phyloP scores from a whole-genome alignment of 2,797 vertebrate species.

The Anableps anableps region DNA sequence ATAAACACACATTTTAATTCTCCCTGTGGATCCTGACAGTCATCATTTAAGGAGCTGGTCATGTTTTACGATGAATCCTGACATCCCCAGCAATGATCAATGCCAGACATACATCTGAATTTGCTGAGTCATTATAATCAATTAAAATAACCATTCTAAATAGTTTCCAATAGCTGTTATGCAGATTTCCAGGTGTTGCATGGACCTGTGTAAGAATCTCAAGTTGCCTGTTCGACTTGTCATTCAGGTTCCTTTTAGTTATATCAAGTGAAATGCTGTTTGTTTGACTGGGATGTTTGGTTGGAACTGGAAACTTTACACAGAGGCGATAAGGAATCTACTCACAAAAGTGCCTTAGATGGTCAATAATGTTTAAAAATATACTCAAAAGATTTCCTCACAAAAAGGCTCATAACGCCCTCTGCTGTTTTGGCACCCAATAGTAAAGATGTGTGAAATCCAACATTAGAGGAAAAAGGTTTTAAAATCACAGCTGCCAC shows the following conservation, averaged over 20 bases:
- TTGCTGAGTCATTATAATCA: conserved; percentile 15
- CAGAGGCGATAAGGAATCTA: background rate
- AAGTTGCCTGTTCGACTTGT: conserved; percentile 46
- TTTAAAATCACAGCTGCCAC: background rate
- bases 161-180: rapidly evolving
- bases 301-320: conserved; percentile 5
- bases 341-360: background rate
- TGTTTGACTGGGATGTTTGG: conserved; percentile 38
- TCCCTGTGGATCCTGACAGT: background rate
- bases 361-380: background rate
- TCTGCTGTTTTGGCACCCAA: background rate
- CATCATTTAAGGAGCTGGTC: background rate
- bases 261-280: conserved; percentile 13
- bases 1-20: background rate
- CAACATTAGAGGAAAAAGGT: background rate
- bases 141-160: rapidly evolving
- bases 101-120: background rate
- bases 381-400: background rate
- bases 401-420: background rate
- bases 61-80: background rate
- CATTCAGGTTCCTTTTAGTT: conserved; percentile 53
- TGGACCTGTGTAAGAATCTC: conserved; percentile 40
- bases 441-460: background rate
- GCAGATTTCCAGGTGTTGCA: background rate
- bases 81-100: background rate